A percentile compares a stretch with the other conserved stretches of the same genome.
phyloP scores from a whole-genome alignment of 92 coral and sea anemone species.

The Epizoanthus stellaris region DNA sequence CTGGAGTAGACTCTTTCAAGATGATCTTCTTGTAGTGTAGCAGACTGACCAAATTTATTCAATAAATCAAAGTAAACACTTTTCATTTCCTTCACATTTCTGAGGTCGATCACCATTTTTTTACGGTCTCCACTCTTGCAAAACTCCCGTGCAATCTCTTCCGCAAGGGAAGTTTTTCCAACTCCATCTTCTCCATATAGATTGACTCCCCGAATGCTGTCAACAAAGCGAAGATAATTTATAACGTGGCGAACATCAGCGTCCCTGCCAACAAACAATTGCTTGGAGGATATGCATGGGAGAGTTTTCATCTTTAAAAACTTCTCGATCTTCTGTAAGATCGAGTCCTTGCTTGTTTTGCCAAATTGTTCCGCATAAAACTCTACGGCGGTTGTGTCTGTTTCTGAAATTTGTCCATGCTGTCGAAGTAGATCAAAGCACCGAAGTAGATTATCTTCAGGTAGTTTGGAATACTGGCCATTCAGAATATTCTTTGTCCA shows the following conservation, averaged over 20 bases:
- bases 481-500: conserved; percentile 18
- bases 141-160: background rate
- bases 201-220: too few species aligned
- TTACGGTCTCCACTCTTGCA: background rate
- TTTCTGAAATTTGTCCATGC: conserved; percentile 6
- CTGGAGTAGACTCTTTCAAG: conserved; percentile 8
- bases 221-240: background rate
- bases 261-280: too few species aligned
- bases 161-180: background rate
- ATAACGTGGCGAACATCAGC: background rate
- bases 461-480: conserved; percentile 24
- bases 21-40: background rate
- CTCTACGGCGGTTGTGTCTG: background rate
- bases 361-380: background rate
- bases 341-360: conserved; percentile 1
- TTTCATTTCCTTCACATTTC: conserved; percentile 18
- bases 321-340: background rate
- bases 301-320: background rate
- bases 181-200: too few species aligned
- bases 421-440: conserved; percentile 26
- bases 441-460: background rate
- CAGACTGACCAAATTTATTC: conserved; percentile 20
- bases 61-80: conserved; percentile 38
- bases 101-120: conserved; percentile 39
- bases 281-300: background rate